Conservation (phyloP, 1,140 invertebrate species). For the Stenopsyche tienmushanensis region DNA sequence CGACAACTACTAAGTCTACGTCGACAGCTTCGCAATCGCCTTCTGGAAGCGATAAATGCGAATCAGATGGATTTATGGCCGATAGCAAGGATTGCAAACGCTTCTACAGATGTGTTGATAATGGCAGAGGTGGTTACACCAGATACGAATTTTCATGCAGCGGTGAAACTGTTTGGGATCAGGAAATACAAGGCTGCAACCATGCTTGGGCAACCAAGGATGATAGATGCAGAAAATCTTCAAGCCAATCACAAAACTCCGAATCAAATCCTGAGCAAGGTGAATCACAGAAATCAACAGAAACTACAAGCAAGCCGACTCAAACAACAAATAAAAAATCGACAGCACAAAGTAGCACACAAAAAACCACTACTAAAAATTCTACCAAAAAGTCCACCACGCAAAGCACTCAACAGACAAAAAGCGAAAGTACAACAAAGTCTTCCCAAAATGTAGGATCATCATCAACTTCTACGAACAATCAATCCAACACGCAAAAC, state of each 20-base stretch:
- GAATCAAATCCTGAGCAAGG: conserved; percentile 11
- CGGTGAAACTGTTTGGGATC: conserved; percentile 63
- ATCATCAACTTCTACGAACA: too few relatives aligned
- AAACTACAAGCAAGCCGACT: conserved; percentile 2
- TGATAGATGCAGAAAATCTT: conserved; percentile 20
- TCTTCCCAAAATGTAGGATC: neutral
- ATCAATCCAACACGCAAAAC: neutral
- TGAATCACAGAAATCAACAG: neutral
- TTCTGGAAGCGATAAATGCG: conserved; percentile 47
- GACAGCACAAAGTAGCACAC: neutral
- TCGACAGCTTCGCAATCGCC: conserved; percentile 34
- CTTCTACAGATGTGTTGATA: conserved; percentile 61
- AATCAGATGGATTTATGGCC: conserved; percentile 58
- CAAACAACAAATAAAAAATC: conserved; percentile 14
- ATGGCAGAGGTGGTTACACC: conserved; percentile 50
- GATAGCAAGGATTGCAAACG: conserved; percentile 61
- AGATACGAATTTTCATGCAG: conserved; percentile 62
- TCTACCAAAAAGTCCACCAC: neutral
- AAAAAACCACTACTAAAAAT: neutral
- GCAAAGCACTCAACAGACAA: neutral
- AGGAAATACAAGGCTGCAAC: conserved; percentile 57
- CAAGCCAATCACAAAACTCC: conserved; percentile 11
- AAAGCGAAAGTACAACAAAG: neutral
- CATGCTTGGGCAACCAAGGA: conserved; percentile 54
- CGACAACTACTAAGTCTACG: conserved; percentile 20